Evolutionary conservation across 2,113 vertebrate species (phyloP).

Genomic region (Pardalotus punctatus): DNA sequence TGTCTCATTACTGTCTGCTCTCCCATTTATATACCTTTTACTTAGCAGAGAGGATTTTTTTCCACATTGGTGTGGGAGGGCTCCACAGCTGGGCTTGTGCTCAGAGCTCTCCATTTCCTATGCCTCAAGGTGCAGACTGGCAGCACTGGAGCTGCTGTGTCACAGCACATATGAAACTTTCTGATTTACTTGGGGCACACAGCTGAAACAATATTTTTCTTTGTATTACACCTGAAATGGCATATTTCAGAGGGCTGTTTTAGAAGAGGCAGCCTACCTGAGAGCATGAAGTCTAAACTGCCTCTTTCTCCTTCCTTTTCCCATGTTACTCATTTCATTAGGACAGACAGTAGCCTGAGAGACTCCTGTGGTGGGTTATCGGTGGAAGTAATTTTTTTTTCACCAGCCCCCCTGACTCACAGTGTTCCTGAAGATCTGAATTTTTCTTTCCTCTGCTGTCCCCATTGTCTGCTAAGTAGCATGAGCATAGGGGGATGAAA

Average conservation of each 20-base stretch:
- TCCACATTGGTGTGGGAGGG: not conserved
- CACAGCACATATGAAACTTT: not conserved
- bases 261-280: not conserved
- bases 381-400: not conserved
- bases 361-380: not conserved
- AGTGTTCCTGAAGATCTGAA: not conserved
- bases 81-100: not conserved
- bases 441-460: not conserved
- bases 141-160: not conserved
- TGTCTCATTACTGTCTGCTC: not conserved
- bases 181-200: not conserved
- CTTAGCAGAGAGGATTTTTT: not conserved
- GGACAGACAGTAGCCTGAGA: not conserved
- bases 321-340: not conserved
- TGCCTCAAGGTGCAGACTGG: not conserved
- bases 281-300: not conserved
- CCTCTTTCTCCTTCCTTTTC: not conserved
- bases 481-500: not conserved
- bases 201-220: not conserved
- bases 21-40: not conserved
- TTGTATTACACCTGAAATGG: not conserved
- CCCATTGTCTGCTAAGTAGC: not conserved
- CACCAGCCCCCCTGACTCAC: not conserved
- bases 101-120: not conserved
- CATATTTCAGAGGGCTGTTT: not conserved